Percentiles rank a stretch among this genome's conserved stretches.
Conservation (phyloP, 2,797 vertebrate species). For the Pristis pectinata region DNA sequence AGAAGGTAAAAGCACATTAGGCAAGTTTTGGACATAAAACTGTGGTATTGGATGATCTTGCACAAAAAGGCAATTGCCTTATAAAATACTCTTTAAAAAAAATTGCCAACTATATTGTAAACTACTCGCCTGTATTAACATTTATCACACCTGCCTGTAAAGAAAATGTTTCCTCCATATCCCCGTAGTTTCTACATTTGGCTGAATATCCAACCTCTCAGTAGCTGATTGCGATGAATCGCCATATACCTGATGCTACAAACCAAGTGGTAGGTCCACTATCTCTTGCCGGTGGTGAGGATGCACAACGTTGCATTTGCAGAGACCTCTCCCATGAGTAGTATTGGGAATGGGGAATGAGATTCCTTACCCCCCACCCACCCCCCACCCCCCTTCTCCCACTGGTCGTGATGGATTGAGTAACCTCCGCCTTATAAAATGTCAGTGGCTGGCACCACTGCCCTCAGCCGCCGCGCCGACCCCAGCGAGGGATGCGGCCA, state of each 20-base stretch:
- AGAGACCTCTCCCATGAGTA: not conserved
- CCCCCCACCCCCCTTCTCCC: not conserved
- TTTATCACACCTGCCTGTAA: not conserved
- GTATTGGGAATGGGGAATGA: not conserved
- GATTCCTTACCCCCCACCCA: not conserved
- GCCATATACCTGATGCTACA: not conserved
- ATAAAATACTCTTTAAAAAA: not conserved
- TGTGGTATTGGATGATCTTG: no score
- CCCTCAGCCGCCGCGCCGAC: no score
- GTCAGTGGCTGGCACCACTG: no score
- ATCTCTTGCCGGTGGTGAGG: not conserved
- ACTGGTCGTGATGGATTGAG: not conserved
- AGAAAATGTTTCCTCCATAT: not conserved
- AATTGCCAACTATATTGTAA: not conserved
- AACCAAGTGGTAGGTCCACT: no score
- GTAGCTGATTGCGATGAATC: not conserved
- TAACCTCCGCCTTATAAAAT: no score
- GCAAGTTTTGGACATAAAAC: no score
- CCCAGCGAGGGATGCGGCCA: no score
- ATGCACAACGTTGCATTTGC: not conserved
- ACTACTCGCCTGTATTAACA: not conserved
- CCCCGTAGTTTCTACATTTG: not conserved
- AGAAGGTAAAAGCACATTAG: no score
- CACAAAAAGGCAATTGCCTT: no score
- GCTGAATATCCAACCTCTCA: not conserved